phyloP scores from a whole-genome alignment of 1,140 invertebrate genomes.

The Archivesica marissinica region DNA sequence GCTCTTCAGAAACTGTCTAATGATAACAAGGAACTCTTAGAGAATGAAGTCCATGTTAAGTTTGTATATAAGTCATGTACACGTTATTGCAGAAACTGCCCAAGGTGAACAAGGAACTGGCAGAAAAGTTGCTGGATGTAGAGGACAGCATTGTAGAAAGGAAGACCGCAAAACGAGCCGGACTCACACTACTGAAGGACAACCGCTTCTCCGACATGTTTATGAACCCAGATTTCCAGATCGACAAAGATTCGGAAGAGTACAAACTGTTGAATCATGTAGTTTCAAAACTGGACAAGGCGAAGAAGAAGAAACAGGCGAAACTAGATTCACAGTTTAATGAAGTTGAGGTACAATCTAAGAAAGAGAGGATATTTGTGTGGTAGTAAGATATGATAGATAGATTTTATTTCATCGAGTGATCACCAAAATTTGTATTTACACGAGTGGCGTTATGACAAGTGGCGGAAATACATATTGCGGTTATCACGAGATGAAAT shows the following conservation, averaged over 20 bases:
- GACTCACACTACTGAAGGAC: conserved; percentile 90
- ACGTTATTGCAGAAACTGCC: conserved; percentile 83
- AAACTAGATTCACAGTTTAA: conserved; percentile 84
- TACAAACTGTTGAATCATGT: conserved; percentile 93
- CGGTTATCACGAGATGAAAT: too few relatives aligned
- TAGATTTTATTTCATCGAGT: too few relatives aligned
- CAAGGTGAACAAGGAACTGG: conserved; percentile 88
- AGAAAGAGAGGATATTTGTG: too few relatives aligned
- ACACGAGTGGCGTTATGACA: too few relatives aligned
- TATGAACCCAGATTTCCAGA: conserved; percentile 96
- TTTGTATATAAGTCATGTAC: neutral
- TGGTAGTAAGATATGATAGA: too few relatives aligned
- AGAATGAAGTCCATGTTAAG: too few relatives aligned
- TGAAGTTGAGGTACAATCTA: conserved; percentile 85
- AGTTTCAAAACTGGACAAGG: conserved; percentile 91
- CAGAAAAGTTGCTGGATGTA: conserved; percentile 91
- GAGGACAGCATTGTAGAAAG: conserved; percentile 67
- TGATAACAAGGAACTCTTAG: too few relatives aligned
- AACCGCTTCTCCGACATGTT: conserved; percentile 95
- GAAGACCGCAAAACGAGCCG: conserved; percentile 80
- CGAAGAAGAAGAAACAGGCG: conserved; percentile 86
- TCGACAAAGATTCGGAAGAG: conserved; percentile 92
- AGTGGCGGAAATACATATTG: too few relatives aligned
- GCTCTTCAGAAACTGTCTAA: too few relatives aligned
- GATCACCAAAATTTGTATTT: too few relatives aligned